Evolutionary conservation across 1,140 invertebrate genomes (phyloP), one percentile per base, ranked within the genome.

Genomic region (Carposina sasakii): DNA sequence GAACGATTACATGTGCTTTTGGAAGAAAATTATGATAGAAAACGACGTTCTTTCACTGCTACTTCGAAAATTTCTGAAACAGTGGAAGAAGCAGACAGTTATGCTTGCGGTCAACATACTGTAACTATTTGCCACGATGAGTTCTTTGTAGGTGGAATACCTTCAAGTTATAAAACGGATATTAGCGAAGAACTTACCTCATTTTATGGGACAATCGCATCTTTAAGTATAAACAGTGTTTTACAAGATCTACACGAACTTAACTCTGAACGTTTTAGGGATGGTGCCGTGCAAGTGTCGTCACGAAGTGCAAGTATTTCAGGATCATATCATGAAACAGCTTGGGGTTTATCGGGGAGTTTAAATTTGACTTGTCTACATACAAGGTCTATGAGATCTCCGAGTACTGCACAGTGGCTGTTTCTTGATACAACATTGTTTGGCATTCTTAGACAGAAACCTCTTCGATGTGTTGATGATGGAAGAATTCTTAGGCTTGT

Each of bases 281-380:
- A 72, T 26, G 61, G 60, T 22, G 64, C 48, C 23, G 28, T 75
- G 9, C 74, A 78, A 37, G 46, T 83, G 10, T 78, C 79, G 6
- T 79, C 79, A 22, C 60, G 66, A 43, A 73, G 72, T 8, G 76
- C 79, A 3, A 83, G 79, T 55, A 42, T 81, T 21, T 83, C 79
- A 13, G 67, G 67, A 21, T 68, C 62, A 4, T 83, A 83, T 51
- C 63, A 74, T 17, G 79, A 83, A 67, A 72, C 54, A 22, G 50
- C 50, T 42, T 79, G 74, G 79, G 77, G 74, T 19, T 65, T 62
- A 23, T 74, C 74, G 4, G 71, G 74, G 16, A 58, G 43, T 21
- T 50, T 83, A n/a, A 83, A 81, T 60, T 51, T 83, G 28, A 71
- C 76, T n/a, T 83, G 79, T 40, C 52, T 83, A 5, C 67, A 78